Base-by-base conservation (phyloP, 1,140 invertebrate species). In the Calosoma granatense region DNA sequence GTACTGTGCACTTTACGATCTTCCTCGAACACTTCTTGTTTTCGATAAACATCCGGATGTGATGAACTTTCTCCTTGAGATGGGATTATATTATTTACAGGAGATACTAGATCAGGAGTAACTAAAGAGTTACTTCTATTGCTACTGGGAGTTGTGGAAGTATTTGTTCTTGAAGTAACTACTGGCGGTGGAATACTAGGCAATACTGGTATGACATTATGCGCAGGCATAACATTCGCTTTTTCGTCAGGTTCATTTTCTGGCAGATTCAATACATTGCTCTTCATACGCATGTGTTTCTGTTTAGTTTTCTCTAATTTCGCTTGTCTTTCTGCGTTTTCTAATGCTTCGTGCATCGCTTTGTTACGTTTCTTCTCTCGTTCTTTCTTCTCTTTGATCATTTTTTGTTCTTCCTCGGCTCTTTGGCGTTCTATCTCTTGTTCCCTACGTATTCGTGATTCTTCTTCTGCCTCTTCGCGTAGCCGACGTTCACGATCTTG, bases 381-480 rank as follows among this genome's bases (percentile, higher is more conserved):
- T 53, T 79, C 74, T 58, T 80, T 77, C 62, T 85, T 82, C 63
- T 85, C 81, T 61, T 77, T 76, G 1, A 75, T 69, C 43, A 74
- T 67, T 58, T 74, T 69, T 61, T 78, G 78, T 56, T 83, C 81
- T 51, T 77, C 73, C 64, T 81, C 76, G n/a, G 81, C 58, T 52
- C 78, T 74, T 64, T 78, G 66, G 53, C 74, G 76, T 65, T 87
- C 84, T 60, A 79, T 74, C 65, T 86, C 81, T 60, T 79, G 77
- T 64, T 87, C 80, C 58, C 76, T 75, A 61, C 77, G 75, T 43
- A 87, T 81, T 59, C 84, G 73, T 53, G 83, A 71, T 62, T 87
- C 85, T 68, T 86, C 84, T 60, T 81, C 73, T 55, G 71, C 74
- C 68, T 87, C 84, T 65, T 87, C 85, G 62, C 69, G 71, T 53